A percentile compares a stretch with the other conserved stretches of the same genome.
Conservation (phyloP, 2,797 vertebrate genomes). For the Acrocephalus scirpaceus region DNA sequence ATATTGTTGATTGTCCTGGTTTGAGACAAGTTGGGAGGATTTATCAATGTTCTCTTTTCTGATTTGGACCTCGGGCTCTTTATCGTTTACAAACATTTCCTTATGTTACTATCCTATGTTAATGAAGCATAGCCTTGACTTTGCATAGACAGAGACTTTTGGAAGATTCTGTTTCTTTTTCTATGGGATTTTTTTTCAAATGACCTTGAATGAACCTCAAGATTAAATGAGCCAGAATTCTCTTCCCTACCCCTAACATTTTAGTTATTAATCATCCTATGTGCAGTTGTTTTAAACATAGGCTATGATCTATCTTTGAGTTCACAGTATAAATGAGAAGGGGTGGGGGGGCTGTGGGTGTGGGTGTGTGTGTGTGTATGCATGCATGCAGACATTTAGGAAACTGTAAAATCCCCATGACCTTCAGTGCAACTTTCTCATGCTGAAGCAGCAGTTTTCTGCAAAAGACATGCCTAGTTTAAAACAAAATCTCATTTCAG, state of each 20-base stretch:
- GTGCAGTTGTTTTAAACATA: neutral
- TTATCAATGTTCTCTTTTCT: neutral
- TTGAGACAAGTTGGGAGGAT: neutral
- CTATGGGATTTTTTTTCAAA: neutral
- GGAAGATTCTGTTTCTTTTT: neutral
- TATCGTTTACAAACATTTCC: neutral
- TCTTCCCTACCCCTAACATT: neutral
- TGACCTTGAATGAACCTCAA: conserved; percentile 32
- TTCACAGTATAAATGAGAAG: neutral
- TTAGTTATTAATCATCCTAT: neutral
- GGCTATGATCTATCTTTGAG: neutral
- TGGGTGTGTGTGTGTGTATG: neutral
- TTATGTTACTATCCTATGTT: neutral
- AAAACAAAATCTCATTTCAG: neutral
- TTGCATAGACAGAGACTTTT: neutral
- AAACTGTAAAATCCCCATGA: neutral
- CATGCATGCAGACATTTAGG: neutral
- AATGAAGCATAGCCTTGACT: neutral
- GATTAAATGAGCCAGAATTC: neutral
- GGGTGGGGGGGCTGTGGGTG: neutral
- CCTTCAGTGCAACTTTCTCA: neutral
- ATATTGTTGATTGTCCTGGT: neutral
- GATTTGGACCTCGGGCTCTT: neutral
- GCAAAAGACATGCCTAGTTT: neutral
- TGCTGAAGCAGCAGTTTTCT: neutral